Evolutionary conservation across 2,113 vertebrate species (phyloP).

Genomic region (Mohoua ochrocephala): DNA sequence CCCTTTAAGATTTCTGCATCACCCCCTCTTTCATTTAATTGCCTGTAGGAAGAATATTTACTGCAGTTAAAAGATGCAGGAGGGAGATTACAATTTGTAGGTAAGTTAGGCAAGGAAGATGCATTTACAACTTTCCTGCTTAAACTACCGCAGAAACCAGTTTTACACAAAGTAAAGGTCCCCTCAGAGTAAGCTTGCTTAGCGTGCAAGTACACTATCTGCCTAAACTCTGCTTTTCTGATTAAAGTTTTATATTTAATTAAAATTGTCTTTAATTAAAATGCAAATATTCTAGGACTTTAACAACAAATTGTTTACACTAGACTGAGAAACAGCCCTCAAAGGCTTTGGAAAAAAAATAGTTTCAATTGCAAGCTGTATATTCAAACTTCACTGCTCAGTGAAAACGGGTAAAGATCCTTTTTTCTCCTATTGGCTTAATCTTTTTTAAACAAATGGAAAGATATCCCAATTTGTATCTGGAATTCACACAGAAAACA

Average conservation of each 20-base stretch:
- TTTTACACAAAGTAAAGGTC: constrained; percentile 9
- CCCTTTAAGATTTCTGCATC: background rate
- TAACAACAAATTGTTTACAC: constrained; percentile 76
- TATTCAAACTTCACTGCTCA: constrained; percentile 68
- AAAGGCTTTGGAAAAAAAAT: constrained; percentile 63
- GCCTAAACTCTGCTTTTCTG: constrained; percentile 65
- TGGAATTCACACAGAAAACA: constrained; percentile 25
- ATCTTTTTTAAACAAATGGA: constrained; percentile 60
- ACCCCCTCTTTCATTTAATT: background rate
- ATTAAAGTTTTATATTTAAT: constrained; percentile 75
- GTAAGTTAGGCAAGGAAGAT: constrained; percentile 33
- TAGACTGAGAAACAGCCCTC: constrained; percentile 69
- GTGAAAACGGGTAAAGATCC: constrained; percentile 53
- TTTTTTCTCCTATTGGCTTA: constrained; percentile 56
- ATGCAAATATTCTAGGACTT: constrained; percentile 77
- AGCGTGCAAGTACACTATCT: constrained; percentile 53
- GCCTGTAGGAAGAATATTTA: background rate
- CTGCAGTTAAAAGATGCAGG: background rate
- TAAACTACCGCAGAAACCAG: constrained; percentile 30
- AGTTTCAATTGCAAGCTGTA: constrained; percentile 61
- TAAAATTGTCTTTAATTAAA: constrained; percentile 75
- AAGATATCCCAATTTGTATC: constrained; percentile 44
- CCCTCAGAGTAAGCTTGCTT: constrained; percentile 49
- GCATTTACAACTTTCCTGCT: background rate
- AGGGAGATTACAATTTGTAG: constrained; percentile 29